Percentiles rank a stretch among this genome's conserved stretches.
These are phyloP conservation scores for Typhlichthys eigenmanni DNA, from an alignment of 2,797 vertebrate species.

Conservation along the genomic window DNA sequence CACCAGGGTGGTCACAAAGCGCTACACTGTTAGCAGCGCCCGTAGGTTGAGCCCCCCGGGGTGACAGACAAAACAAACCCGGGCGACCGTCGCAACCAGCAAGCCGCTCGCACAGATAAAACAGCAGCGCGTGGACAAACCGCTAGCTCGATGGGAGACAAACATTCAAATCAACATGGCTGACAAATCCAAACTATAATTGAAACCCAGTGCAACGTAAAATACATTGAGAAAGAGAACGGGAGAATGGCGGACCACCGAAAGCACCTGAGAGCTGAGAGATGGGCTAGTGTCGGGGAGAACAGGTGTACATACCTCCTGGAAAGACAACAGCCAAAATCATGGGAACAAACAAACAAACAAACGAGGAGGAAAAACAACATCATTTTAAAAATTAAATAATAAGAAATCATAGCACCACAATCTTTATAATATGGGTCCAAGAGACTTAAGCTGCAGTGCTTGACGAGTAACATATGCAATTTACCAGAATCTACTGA, in stretches of 20 bases:
- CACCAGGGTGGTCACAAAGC: slow-evolving; percentile 61
- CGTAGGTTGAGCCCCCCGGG: slow-evolving; percentile 24
- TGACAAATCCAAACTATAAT: slow-evolving; percentile 45
- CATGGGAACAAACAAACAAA: slow-evolving; percentile 91
- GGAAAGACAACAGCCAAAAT: slow-evolving; percentile 98
- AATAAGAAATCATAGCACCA: slow-evolving; percentile 79
- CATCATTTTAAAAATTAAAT: slow-evolving; percentile 86
- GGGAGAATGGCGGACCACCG: slow-evolving; percentile 81
- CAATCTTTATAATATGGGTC: slow-evolving; percentile 60
- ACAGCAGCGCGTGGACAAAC: slow-evolving; percentile 51
- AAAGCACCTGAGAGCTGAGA: slow-evolving; percentile 83
- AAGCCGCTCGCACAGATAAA: slow-evolving; percentile 59
- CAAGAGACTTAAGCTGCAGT: slow-evolving; percentile 59
- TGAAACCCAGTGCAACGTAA: slow-evolving; percentile 59
- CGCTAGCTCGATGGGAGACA: slow-evolving; percentile 67
- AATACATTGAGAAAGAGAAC: slow-evolving; percentile 49
- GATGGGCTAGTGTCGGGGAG: slow-evolving; percentile 79
- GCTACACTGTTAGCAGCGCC: slow-evolving; percentile 37
- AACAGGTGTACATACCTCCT: slow-evolving; percentile 97
- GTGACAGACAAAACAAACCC: slow-evolving; percentile 38
- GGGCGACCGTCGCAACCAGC: slow-evolving; percentile 53
- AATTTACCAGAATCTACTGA: neutral
- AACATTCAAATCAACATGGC: slow-evolving; percentile 59
- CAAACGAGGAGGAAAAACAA: slow-evolving; percentile 84
- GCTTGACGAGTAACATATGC: slow-evolving; percentile 50